Evolutionary conservation across 2,888 invertebrate species (phyloP), one percentile per base, ranked within the genome.

Genomic region (Eutolmus rufibarbis): DNA sequence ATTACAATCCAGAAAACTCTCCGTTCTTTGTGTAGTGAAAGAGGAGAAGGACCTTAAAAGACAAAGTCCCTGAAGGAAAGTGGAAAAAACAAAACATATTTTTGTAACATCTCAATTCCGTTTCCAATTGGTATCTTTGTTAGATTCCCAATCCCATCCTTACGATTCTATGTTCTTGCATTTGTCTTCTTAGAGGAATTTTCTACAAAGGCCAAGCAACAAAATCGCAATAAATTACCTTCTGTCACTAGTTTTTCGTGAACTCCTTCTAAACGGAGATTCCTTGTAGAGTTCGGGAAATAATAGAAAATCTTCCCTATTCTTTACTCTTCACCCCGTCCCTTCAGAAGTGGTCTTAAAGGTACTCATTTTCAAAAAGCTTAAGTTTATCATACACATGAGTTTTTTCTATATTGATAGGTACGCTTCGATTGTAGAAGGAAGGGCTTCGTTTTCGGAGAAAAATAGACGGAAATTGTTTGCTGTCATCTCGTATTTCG

Each of bases 221-320:
- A 66, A 31, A 34, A 56, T 23, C 40, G 56, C 81, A 56, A 81
- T 81, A 81, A 81, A 81, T 81, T 81, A 56, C 81, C 56, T 81
- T 81, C 81, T 31, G 56, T 23, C 23, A 23, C 81, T 51, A n/a
- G 14, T 81, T 81, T 78, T 56, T 23, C 28, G 23, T 23, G 23
- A 66, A 28, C 66, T 66, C 28, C 23, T 66, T 77, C 77, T 77
- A 37, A 40, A 37, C 34, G 34, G 40, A 77, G n/a, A 77, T 77
- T 77, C 77, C 77, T 37, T 77, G 37, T 77, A 7, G 31, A 40
- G 77, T 40, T 7, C 19, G n/a, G 12, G 19, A 37, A 77, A 77
- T n/a, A 77, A 77, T 77, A 77, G 40, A 40, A 77, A 77, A 77
- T 14, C 34, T 40, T 40, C 23, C 77, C 37, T 77, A 77, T 40